A percentile compares a stretch with the other conserved stretches of the same genome.
Evolutionary conservation across 2,113 vertebrate species (phyloP).

Genomic region (Sinocyclocheilus grahami): DNA sequence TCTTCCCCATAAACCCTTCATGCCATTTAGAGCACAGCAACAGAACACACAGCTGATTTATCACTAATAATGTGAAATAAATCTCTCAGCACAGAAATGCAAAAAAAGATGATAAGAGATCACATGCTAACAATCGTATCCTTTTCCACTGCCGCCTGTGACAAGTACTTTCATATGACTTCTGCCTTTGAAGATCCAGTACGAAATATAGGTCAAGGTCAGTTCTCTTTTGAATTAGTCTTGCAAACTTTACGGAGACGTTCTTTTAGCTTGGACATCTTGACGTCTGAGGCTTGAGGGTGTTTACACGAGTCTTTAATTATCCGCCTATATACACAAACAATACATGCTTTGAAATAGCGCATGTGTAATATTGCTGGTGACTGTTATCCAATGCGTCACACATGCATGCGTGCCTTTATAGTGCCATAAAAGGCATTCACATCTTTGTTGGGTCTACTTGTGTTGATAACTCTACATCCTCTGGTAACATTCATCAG

Average conservation of each 20-base stretch:
- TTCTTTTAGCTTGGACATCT: background rate
- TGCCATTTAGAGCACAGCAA: slow-evolving; percentile 36
- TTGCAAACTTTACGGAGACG: background rate
- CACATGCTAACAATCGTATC: background rate
- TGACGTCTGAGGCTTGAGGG: background rate
- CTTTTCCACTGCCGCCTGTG: background rate
- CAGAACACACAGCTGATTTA: slow-evolving; percentile 24
- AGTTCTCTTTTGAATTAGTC: background rate
- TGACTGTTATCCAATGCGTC: slow-evolving; percentile 17
- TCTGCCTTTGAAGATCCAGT: background rate
- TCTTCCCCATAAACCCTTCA: slow-evolving; percentile 36
- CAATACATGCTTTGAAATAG: slow-evolving; percentile 31
- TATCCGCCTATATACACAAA: slow-evolving; percentile 21
- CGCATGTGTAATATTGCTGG: background rate
- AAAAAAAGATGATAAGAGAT: background rate
- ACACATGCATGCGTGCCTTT: background rate
- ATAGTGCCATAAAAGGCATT: slow-evolving; percentile 12
- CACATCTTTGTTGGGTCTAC: slow-evolving; percentile 12
- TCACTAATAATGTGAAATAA: slow-evolving; percentile 21
- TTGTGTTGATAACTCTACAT: slow-evolving; percentile 18
- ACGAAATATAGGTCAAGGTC: background rate
- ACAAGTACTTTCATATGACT: background rate
- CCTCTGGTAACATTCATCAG: background rate
- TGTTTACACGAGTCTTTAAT: background rate
- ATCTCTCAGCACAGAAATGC: slow-evolving; percentile 3